Evolutionary conservation across 30 jellyfish, hydroid and myxozoan genomes (phyloP).

Genomic region (Aurelia aurita complex sp. Pacific): DNA sequence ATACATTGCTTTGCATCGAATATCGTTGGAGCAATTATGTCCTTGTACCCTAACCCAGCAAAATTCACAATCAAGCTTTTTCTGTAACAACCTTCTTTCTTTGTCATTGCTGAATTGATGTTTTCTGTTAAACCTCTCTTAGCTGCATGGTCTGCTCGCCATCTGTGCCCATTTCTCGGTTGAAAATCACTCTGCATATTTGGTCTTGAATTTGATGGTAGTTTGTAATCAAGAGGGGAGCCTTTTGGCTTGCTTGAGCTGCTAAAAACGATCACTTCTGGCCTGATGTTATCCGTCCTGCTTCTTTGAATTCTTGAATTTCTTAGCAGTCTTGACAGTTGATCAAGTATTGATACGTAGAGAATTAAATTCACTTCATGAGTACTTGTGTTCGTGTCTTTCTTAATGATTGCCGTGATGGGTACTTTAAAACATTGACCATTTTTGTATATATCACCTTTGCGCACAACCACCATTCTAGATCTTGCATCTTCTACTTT

Average conservation of each 20-base stretch:
- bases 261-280: constrained; percentile 12
- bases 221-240: too few species aligned
- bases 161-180: too few species aligned
- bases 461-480: background rate
- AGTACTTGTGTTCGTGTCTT: background rate
- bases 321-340: background rate
- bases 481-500: constrained; percentile 15
- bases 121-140: background rate
- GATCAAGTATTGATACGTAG: background rate
- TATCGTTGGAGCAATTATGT: constrained; percentile 62
- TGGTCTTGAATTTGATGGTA: too few species aligned
- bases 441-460: background rate
- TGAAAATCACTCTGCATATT: too few species aligned
- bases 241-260: too few species aligned
- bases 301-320: background rate
- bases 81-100: constrained; percentile 45
- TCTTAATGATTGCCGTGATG: constrained; percentile 1
- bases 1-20: constrained; percentile 73
- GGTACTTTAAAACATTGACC: constrained; percentile 16
- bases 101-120: background rate
- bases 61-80: constrained; percentile 58
- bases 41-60: constrained; percentile 52
- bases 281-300: background rate
- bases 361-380: too few species aligned
- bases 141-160: background rate